Conservation (phyloP, 1,140 invertebrate genomes). For the Bombus terrestris region DNA sequence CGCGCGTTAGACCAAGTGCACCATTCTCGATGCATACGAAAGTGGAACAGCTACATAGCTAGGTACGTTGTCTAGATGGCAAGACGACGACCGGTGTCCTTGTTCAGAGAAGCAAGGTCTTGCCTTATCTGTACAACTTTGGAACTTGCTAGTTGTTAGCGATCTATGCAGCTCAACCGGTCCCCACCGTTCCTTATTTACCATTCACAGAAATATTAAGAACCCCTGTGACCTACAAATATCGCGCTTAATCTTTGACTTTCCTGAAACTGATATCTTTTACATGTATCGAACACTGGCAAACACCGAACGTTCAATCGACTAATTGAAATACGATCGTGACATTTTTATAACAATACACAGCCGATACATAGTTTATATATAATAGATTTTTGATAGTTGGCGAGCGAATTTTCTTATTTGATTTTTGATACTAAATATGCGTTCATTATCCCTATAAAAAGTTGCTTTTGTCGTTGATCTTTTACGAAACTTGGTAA, state of each 20-base stretch:
- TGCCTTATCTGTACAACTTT: conserved; percentile 48
- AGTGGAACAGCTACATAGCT: conserved; percentile 54
- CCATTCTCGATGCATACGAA: conserved; percentile 58
- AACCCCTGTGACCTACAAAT: conserved; percentile 22
- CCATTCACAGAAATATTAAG: conserved; percentile 41
- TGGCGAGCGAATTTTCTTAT: background rate
- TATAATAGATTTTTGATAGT: background rate
- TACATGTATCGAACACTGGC: background rate
- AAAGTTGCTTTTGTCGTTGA: background rate
- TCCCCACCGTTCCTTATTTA: conserved; percentile 1
- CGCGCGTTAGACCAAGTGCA: conserved; percentile 42
- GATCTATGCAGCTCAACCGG: conserved; percentile 2
- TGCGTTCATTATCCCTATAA: background rate
- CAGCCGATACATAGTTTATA: background rate
- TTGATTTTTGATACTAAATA: background rate
- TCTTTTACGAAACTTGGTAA: background rate
- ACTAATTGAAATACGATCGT: background rate
- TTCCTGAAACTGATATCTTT: background rate
- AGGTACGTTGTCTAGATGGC: conserved; percentile 27
- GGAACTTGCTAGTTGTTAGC: background rate
- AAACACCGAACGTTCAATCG: background rate
- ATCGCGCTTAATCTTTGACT: background rate
- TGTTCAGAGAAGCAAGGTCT: conserved; percentile 37
- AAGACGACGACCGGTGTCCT: conserved; percentile 48
- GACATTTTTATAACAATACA: background rate